These are phyloP conservation scores for Drosophila kohkoa DNA, from an alignment of 1,140 invertebrate species.

Conservation along the genomic window DNA sequence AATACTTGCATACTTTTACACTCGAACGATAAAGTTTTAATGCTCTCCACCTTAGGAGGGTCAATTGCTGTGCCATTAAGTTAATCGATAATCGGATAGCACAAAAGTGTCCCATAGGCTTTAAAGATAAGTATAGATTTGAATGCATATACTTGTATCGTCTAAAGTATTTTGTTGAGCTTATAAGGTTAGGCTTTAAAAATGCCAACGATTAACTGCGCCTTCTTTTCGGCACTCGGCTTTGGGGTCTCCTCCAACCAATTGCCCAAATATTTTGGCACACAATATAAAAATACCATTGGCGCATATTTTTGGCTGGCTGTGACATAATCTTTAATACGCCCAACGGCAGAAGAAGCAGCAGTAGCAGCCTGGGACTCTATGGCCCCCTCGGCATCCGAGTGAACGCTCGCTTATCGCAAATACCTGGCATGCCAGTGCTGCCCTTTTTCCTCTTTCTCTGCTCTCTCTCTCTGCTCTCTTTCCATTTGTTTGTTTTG, in stretches of 20 bases:
- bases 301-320: slow-evolving; percentile 43
- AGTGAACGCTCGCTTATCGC: slow-evolving; percentile 39
- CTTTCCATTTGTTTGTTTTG: slow-evolving; percentile 38
- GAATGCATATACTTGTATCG: not conserved
- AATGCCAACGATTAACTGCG: slow-evolving; percentile 27
- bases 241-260: not conserved
- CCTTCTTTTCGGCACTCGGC: not conserved
- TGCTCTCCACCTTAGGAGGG: slow-evolving; percentile 26
- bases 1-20: slow-evolving; percentile 16
- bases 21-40: slow-evolving; percentile 21
- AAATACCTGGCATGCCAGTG: slow-evolving; percentile 41
- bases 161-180: not conserved
- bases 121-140: slow-evolving; percentile 1
- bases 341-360: slow-evolving; percentile 7
- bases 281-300: slow-evolving; percentile 55
- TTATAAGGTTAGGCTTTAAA: slow-evolving; percentile 9
- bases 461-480: not conserved
- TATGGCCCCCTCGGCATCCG: not conserved
- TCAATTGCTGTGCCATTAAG: slow-evolving; percentile 26
- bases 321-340: slow-evolving; percentile 58
- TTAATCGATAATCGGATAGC: slow-evolving; percentile 31
- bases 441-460: not conserved
- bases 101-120: slow-evolving; percentile 6
- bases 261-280: slow-evolving; percentile 31
- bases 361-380: slow-evolving; percentile 6